Conservation (phyloP, 1,140 invertebrate species). For the Drosophila subobscura region DNA sequence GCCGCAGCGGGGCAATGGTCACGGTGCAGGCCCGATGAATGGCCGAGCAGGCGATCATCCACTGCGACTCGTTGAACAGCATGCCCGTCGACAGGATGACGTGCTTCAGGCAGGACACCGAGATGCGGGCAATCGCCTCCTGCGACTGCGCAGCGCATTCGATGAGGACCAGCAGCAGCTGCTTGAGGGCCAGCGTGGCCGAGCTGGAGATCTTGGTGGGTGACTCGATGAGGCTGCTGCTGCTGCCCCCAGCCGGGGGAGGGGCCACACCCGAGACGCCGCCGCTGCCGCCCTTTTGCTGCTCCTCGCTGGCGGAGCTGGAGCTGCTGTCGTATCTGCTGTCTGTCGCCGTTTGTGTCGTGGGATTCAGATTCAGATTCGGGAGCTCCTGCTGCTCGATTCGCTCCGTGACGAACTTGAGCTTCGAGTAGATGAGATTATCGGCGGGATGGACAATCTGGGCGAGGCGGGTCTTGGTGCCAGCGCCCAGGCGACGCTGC, state of each 20-base stretch:
- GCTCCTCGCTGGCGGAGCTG: conserved; percentile 61
- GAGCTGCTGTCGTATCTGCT: conserved; percentile 58
- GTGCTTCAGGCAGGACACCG: conserved; percentile 96
- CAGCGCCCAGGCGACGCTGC: conserved; percentile 48
- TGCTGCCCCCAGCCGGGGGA: not conserved
- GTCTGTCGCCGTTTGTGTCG: conserved; percentile 1
- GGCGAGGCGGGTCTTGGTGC: conserved; percentile 70
- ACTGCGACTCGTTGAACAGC: conserved; percentile 91
- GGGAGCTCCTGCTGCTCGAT: conserved; percentile 38
- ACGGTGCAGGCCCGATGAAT: conserved; percentile 92
- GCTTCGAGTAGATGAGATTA: conserved; percentile 77
- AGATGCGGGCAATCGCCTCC: conserved; percentile 93
- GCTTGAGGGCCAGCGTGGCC: conserved; percentile 92
- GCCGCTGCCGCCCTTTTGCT: conserved; percentile 16
- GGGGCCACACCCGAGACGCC: not conserved
- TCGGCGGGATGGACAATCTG: conserved; percentile 78
- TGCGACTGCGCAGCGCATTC: conserved; percentile 95
- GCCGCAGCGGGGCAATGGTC: conserved; percentile 92
- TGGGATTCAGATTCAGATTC: not conserved
- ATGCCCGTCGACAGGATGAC: conserved; percentile 93
- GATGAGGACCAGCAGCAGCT: conserved; percentile 93
- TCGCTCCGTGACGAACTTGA: conserved; percentile 76
- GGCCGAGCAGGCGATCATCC: conserved; percentile 92
- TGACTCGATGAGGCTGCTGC: conserved; percentile 62
- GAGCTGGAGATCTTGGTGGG: conserved; percentile 84